Conservation (phyloP, 1,140 invertebrate species). For the Schlechtendalia chinensis region DNA sequence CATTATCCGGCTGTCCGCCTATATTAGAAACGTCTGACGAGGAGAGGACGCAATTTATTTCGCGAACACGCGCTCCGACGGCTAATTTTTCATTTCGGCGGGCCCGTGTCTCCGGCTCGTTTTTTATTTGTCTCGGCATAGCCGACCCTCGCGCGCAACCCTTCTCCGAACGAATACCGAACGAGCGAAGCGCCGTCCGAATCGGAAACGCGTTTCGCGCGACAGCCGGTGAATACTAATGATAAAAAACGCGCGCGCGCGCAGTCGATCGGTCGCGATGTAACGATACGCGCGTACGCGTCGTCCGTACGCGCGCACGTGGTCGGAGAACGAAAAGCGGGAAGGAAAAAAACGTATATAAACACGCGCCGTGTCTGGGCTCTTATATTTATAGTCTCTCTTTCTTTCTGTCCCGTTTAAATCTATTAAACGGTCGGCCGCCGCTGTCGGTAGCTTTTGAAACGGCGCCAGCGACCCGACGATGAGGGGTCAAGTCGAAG, state of each 20-base stretch:
- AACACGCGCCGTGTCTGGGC: too few relatives aligned
- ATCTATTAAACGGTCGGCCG: constrained; percentile 35
- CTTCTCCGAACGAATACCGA: neutral
- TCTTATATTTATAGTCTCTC: neutral
- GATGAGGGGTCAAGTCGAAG: constrained; percentile 27
- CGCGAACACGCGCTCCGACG: constrained; percentile 40
- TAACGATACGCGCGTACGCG: neutral
- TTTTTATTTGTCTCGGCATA: neutral
- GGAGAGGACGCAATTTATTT: constrained; percentile 38
- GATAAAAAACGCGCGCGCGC: neutral
- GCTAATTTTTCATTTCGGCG: constrained; percentile 47
- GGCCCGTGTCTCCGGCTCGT: neutral
- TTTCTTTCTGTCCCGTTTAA: constrained; percentile 8
- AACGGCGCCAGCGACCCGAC: constrained; percentile 26
- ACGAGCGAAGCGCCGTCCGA: neutral
- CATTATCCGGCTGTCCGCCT: constrained; percentile 44
- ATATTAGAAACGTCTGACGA: constrained; percentile 44
- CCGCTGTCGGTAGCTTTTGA: constrained; percentile 23
- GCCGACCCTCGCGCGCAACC: neutral
- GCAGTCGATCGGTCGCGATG: neutral
- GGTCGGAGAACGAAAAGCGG: neutral
- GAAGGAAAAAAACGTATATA: too few relatives aligned
- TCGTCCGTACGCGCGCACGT: too few relatives aligned
- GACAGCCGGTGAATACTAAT: constrained; percentile 45
- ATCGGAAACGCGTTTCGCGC: constrained; percentile 36